Conservation (phyloP, 2,888 invertebrate genomes). For the Chrysolina haemoptera region DNA sequence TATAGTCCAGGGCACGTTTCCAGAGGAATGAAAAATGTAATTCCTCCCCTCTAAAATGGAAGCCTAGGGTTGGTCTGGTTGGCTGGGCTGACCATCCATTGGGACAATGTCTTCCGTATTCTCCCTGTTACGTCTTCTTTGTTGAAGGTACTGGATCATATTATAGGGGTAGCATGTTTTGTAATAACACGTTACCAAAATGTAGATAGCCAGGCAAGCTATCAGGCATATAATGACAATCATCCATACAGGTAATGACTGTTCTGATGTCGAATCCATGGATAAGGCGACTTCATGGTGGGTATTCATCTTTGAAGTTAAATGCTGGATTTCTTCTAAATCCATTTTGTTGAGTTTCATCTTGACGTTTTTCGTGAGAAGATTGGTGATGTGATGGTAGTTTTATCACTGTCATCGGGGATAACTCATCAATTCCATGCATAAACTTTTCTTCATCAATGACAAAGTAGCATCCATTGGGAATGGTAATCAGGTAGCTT, state of each 20-base stretch:
- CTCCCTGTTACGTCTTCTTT: background rate
- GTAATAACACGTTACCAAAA: background rate
- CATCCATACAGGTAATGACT: background rate
- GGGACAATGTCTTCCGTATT: background rate
- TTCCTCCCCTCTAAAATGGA: background rate
- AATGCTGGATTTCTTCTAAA: background rate
- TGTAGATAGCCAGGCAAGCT: background rate
- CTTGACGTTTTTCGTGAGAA: background rate
- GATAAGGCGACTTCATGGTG: background rate
- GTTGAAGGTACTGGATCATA: background rate
- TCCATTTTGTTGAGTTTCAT: background rate
- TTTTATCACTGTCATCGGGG: background rate
- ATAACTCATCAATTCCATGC: background rate
- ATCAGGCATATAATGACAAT: background rate
- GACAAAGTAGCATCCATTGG: background rate
- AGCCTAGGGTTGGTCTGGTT: background rate
- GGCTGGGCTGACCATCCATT: background rate
- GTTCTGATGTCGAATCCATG: background rate
- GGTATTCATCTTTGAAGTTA: background rate
- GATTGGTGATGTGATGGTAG: background rate
- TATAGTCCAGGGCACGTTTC: background rate
- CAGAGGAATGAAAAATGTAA: too few relatives aligned
- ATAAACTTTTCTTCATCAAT: background rate
- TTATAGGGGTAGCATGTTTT: background rate
- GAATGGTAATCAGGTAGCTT: background rate